Evolutionary conservation across 2,113 vertebrate genomes (phyloP).

Genomic region (Columba janthina): DNA sequence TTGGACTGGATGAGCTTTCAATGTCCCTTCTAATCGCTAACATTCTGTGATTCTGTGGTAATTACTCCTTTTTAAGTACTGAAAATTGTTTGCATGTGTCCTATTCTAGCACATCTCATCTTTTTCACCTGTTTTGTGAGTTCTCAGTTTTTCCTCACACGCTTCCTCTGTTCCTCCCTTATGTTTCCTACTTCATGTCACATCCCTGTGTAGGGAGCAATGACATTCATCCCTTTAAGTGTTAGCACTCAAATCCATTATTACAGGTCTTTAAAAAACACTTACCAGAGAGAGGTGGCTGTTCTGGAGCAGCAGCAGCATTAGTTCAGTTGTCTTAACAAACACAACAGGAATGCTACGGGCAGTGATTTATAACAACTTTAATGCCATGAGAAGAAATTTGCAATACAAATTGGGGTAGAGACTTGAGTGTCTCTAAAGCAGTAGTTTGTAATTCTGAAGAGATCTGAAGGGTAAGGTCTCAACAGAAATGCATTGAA

Average conservation of each 20-base stretch:
- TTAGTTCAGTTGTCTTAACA: background rate
- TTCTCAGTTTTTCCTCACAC: background rate
- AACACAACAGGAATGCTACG: background rate
- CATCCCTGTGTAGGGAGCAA: background rate
- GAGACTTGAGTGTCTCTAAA: background rate
- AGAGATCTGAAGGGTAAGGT: background rate
- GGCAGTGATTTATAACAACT: background rate
- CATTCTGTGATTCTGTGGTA: too few relatives aligned
- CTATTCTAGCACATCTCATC: background rate
- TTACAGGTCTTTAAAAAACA: background rate
- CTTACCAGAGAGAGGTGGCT: background rate
- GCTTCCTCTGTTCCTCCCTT: background rate
- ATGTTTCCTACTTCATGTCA: background rate
- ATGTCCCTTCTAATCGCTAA: too few relatives aligned
- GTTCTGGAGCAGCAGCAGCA: background rate
- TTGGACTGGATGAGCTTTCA: too few relatives aligned
- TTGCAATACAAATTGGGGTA: background rate
- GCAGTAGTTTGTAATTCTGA: background rate
- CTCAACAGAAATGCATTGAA: background rate
- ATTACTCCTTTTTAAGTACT: background rate
- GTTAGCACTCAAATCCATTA: background rate
- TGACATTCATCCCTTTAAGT: background rate
- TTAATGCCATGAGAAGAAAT: background rate
- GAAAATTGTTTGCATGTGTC: background rate
- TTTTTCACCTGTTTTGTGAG: background rate